These are phyloP conservation scores for Rhagonycha lutea DNA, from an alignment of 2,888 invertebrate genomes.

Conservation along the genomic window DNA sequence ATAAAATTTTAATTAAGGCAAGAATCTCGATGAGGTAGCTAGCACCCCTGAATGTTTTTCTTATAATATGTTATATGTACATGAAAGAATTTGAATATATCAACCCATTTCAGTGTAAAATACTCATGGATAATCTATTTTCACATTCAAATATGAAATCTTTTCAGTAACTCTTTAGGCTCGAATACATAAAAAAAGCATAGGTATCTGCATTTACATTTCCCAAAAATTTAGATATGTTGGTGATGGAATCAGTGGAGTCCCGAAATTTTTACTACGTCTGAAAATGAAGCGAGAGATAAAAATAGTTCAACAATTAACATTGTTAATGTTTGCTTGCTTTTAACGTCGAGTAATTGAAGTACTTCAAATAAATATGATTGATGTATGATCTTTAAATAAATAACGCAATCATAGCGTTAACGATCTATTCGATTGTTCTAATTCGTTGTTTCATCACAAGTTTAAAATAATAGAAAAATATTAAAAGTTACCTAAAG, in stretches of 20 bases:
- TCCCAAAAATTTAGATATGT: background rate
- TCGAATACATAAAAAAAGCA: background rate
- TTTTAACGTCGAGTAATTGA: background rate
- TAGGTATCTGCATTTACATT: background rate
- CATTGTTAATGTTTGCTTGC: background rate
- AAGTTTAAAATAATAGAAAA: too few relatives aligned
- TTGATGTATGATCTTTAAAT: background rate
- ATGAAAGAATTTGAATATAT: background rate
- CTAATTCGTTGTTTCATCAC: background rate
- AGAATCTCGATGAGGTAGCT: background rate
- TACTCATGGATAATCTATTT: background rate
- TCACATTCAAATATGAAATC: background rate
- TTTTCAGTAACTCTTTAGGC: background rate
- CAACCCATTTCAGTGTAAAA: background rate
- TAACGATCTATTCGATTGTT: background rate
- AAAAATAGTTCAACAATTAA: background rate
- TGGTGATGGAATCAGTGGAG: background rate
- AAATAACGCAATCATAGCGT: background rate
- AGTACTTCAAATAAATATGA: background rate
- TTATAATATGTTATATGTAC: background rate
- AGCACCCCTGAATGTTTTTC: background rate
- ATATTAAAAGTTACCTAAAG: background rate
- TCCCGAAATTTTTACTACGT: background rate
- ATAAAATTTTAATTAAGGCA: background rate
- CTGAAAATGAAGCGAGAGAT: background rate